A percentile compares a stretch with the other conserved stretches of the same genome.
These are phyloP conservation scores for Aythya fuligula DNA, from an alignment of 2,797 vertebrate genomes.

Conservation along the genomic window DNA sequence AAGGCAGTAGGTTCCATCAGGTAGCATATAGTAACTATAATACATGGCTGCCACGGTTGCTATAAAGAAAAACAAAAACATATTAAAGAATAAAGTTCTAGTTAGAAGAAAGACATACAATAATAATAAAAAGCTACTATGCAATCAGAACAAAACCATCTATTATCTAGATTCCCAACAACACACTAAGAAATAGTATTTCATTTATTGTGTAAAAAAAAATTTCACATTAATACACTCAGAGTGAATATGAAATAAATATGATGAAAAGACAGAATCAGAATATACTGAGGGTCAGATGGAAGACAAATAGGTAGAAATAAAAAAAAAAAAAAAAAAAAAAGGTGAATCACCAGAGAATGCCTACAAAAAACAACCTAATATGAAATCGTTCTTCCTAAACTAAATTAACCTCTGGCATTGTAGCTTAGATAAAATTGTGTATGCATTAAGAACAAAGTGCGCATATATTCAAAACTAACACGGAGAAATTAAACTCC, in stretches of 20 bases:
- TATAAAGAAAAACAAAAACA: conserved; percentile 42
- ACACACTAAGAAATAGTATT: neutral
- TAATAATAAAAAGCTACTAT: neutral
- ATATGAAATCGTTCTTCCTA: neutral
- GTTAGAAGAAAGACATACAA: neutral
- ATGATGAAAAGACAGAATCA: neutral
- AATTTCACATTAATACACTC: neutral
- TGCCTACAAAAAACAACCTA: neutral
- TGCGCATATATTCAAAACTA: neutral
- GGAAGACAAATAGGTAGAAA: neutral
- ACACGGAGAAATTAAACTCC: neutral
- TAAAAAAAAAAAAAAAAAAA: neutral
- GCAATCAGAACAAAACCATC: accelerated
- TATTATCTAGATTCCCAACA: neutral
- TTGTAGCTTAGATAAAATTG: neutral
- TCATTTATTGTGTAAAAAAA: neutral
- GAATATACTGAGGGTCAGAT: neutral
- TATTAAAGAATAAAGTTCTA: neutral
- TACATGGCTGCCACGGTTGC: conserved; percentile 88
- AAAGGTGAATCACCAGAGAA: neutral
- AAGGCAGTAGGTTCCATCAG: conserved; percentile 93
- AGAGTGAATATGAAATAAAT: neutral
- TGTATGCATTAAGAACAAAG: neutral
- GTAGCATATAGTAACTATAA: conserved; percentile 97
- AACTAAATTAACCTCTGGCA: neutral